phyloP scores from a whole-genome alignment of 2,888 invertebrate species.

The Syritta pipiens region DNA sequence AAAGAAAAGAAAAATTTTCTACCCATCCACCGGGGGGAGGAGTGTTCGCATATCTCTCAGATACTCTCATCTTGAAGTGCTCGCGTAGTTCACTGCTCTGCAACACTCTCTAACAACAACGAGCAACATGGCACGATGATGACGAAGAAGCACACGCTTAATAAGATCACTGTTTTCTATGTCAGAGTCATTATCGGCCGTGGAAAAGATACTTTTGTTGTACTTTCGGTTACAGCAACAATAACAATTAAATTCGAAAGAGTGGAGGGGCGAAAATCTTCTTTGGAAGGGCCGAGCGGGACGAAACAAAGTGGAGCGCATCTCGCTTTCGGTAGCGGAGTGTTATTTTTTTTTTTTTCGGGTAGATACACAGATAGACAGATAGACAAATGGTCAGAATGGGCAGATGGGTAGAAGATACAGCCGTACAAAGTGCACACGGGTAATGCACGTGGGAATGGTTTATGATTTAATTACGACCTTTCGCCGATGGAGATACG shows the following conservation, averaged over 20 bases:
- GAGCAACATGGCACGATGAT: neutral
- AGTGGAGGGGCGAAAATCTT: slow-evolving; percentile 44
- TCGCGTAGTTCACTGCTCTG: slow-evolving; percentile 57
- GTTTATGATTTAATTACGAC: no score
- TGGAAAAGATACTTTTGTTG: slow-evolving; percentile 20
- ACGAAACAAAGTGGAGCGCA: slow-evolving; percentile 22
- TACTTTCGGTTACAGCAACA: slow-evolving; percentile 47
- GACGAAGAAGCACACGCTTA: slow-evolving; percentile 28
- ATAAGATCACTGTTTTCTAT: slow-evolving; percentile 67
- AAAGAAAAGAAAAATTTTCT: slow-evolving; percentile 27
- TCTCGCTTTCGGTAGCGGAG: neutral
- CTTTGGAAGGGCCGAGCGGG: slow-evolving; percentile 37
- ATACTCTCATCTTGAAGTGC: slow-evolving; percentile 41
- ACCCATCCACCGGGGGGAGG: neutral
- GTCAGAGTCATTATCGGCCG: slow-evolving; percentile 60
- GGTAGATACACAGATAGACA: no score
- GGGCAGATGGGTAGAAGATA: neutral
- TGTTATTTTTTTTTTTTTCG: slow-evolving; percentile 10
- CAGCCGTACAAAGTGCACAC: slow-evolving; percentile 15
- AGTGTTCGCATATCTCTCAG: slow-evolving; percentile 1
- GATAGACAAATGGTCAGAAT: no score
- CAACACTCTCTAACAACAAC: slow-evolving; percentile 56
- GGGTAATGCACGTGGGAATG: slow-evolving; percentile 26
- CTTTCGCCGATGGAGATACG: no score
- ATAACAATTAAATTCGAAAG: slow-evolving; percentile 16